phyloP scores from a whole-genome alignment of 2,888 invertebrate species.

The Chouioia cunea region DNA sequence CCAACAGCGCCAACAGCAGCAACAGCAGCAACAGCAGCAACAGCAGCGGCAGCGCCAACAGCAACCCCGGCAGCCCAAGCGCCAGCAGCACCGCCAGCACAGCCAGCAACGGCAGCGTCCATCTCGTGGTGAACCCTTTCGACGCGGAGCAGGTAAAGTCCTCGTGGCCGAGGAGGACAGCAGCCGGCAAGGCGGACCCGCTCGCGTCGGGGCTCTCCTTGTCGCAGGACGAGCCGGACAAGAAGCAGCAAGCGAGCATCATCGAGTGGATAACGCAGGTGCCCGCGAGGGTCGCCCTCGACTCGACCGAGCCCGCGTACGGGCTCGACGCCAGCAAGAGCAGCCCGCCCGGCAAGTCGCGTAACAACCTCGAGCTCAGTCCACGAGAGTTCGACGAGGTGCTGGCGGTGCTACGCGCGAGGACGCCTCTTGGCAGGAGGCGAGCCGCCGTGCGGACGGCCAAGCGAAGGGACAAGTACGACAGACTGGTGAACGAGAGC shows the following conservation, averaged over 20 bases:
- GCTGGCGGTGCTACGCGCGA: conserved; percentile 64
- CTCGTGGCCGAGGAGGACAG: neutral
- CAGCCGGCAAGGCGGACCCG: conserved; percentile 1
- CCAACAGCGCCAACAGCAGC: no score
- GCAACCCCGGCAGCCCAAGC: neutral
- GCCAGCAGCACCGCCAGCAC: no score
- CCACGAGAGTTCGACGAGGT: conserved; percentile 68
- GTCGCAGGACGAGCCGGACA: conserved; percentile 23
- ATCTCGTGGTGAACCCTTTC: conserved; percentile 44
- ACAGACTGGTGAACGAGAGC: conserved; percentile 42
- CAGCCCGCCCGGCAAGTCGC: conserved; percentile 23
- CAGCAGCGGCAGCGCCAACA: no score
- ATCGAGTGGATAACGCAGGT: conserved; percentile 41
- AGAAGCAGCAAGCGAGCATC: conserved; percentile 4
- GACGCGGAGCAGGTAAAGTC: conserved; percentile 25
- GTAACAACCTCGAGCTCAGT: conserved; percentile 66
- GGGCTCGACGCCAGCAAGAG: no score
- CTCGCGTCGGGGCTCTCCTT: conserved; percentile 40
- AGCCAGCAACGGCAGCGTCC: conserved; percentile 13
- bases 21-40: neutral
- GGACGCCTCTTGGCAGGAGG: conserved; percentile 60
- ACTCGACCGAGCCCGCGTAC: no score
- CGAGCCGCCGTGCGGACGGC: conserved; percentile 42
- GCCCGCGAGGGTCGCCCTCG: conserved; percentile 31
- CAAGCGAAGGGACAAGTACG: conserved; percentile 50